Percentiles rank a stretch among this genome's conserved stretches.
Evolutionary conservation across 2,797 vertebrate species (phyloP).

Genomic region (Mormyrops boulengeri): DNA sequence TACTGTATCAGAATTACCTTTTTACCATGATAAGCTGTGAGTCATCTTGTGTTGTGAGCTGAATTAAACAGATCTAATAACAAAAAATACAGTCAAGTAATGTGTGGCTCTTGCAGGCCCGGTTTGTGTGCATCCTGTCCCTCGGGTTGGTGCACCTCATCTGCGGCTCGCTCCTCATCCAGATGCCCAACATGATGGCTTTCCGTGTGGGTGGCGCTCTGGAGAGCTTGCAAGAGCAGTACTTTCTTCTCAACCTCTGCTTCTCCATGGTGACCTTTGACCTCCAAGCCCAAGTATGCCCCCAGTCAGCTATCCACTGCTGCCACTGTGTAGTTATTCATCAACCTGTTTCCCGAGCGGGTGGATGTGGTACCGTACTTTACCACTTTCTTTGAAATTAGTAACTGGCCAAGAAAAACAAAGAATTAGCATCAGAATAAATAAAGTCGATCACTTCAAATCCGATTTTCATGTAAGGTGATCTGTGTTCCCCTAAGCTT

Average conservation of each 20-base stretch:
- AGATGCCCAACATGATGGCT: constrained; percentile 72
- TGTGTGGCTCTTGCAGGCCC: constrained; percentile 51
- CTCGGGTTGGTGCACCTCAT: constrained; percentile 62
- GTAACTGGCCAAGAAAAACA: not conserved
- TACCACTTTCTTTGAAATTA: not conserved
- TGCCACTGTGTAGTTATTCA: not conserved
- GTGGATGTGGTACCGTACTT: not conserved
- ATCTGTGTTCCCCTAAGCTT: not conserved
- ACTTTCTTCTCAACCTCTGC: constrained; percentile 71
- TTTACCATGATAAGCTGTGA: not conserved
- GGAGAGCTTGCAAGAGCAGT: constrained; percentile 69
- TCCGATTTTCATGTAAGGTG: not conserved
- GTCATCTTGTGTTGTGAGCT: not conserved
- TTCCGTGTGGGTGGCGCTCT: constrained; percentile 75
- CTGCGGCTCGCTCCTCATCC: constrained; percentile 62
- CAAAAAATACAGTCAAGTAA: not conserved
- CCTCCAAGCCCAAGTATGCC: constrained; percentile 74
- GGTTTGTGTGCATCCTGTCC: constrained; percentile 64
- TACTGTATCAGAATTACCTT: not conserved
- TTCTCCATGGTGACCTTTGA: constrained; percentile 83
- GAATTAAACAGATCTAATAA: not conserved
- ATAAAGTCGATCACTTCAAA: not conserved
- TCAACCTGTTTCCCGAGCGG: not conserved
- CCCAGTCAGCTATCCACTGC: not conserved
- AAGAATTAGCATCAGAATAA: not conserved